These are phyloP conservation scores for Pipistrellus kuhlii DNA, from an alignment of 2,797 vertebrate species.

Conservation along the genomic window DNA sequence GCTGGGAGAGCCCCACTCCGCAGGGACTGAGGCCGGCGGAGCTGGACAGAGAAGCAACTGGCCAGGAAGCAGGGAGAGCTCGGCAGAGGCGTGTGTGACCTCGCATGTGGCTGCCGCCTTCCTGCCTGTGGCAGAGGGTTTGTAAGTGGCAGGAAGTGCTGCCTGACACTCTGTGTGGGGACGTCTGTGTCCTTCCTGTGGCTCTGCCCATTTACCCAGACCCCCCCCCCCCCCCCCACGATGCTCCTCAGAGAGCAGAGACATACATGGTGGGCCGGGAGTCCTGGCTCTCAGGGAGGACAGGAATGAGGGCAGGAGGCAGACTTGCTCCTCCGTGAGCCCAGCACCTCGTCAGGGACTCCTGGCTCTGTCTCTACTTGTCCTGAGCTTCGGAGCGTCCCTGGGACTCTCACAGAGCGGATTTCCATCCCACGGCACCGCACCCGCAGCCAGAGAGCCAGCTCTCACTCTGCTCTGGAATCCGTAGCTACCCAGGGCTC, in stretches of 20 bases:
- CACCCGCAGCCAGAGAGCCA: neutral
- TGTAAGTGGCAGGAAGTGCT: fast-evolving
- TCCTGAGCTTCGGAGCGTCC: neutral
- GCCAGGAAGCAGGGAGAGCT: neutral
- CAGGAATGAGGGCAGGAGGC: neutral
- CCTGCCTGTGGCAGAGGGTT: fast-evolving
- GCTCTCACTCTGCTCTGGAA: neutral
- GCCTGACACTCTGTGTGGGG: neutral
- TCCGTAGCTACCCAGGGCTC: neutral
- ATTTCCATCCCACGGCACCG: fast-evolving
- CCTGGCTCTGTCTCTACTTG: neutral
- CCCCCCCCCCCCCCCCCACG: fast-evolving
- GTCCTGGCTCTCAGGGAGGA: neutral
- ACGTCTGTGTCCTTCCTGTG: fast-evolving
- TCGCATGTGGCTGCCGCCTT: fast-evolving
- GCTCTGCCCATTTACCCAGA: neutral
- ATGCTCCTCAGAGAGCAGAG: neutral
- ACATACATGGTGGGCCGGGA: fast-evolving
- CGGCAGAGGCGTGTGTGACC: fast-evolving
- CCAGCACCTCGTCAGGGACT: fast-evolving
- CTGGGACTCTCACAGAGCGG: neutral
- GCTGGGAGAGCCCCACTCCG: neutral
- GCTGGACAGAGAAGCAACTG: neutral
- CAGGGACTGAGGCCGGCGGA: neutral
- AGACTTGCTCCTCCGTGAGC: fast-evolving